Evolutionary conservation across 2,888 invertebrate species (phyloP).

Genomic region (Dastarcus helophoroides): DNA sequence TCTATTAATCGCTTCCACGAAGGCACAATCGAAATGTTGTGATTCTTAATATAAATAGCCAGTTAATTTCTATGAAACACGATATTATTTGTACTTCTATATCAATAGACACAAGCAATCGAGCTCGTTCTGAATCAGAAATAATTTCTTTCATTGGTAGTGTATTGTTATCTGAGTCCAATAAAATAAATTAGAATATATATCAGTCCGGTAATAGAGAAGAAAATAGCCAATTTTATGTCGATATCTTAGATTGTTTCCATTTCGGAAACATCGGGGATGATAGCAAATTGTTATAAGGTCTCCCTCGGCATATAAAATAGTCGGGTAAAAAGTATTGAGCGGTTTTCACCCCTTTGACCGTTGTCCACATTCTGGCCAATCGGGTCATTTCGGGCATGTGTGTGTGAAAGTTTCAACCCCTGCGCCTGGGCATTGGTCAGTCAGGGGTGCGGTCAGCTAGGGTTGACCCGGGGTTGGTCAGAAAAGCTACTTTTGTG

Average conservation of each 20-base stretch:
- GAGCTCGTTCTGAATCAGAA: no score
- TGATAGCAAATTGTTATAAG: neutral
- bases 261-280: no score
- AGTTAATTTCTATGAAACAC: no score
- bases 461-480: conserved; percentile 29
- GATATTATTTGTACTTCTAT: no score
- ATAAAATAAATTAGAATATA: conserved; percentile 17
- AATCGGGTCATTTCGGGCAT: conserved; percentile 11
- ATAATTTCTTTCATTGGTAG: neutral
- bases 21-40: no score
- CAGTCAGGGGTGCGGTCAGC: conserved; percentile 35
- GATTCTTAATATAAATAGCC: no score
- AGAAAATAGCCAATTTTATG: conserved; percentile 18
- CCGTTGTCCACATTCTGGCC: conserved; percentile 10
- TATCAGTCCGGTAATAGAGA: conserved; percentile 18
- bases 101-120: no score
- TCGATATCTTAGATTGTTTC: neutral
- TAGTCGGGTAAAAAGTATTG: conserved; percentile 2
- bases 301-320: neutral
- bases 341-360: conserved; percentile 7
- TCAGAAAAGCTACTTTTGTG: conserved; percentile 12
- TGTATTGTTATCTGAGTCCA: conserved; percentile 2
- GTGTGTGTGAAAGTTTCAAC: conserved; percentile 14
- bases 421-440: conserved; percentile 30
- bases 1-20: no score